These are phyloP conservation scores for Melanotaenia parkinsoni DNA, from an alignment of 2,797 vertebrate genomes.

Conservation along the genomic window DNA sequence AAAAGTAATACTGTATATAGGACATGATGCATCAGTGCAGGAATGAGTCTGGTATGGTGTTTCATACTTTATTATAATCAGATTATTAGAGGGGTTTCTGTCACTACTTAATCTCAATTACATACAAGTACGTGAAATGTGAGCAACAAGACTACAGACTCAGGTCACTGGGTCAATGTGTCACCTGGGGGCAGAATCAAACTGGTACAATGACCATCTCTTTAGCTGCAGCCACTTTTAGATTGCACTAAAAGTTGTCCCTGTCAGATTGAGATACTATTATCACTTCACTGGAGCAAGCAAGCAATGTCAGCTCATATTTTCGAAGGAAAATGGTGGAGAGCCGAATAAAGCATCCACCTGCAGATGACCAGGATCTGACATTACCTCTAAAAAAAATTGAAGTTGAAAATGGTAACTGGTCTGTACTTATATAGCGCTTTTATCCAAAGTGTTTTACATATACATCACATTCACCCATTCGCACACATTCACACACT, in stretches of 20 bases:
- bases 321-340: no score
- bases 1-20: conserved; percentile 44
- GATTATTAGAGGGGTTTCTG: conserved; percentile 63
- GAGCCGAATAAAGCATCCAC: no score
- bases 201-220: no score
- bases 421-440: no score
- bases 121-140: background rate
- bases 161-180: background rate
- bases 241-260: background rate
- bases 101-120: conserved; percentile 33
- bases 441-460: no score
- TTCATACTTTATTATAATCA: conserved; percentile 49
- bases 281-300: background rate
- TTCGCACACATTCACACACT: no score
- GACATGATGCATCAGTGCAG: conserved; percentile 51
- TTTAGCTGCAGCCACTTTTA: background rate
- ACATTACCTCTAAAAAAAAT: no score
- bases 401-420: background rate
- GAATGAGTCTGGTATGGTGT: conserved; percentile 16
- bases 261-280: background rate
- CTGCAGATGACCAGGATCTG: no score
- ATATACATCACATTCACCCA: no score
- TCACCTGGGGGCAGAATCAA: background rate
- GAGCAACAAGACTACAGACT: background rate
- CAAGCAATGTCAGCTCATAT: no score